Evolutionary conservation across 2,113 vertebrate species (phyloP).

Genomic region (Oreotrochilus melanogaster): DNA sequence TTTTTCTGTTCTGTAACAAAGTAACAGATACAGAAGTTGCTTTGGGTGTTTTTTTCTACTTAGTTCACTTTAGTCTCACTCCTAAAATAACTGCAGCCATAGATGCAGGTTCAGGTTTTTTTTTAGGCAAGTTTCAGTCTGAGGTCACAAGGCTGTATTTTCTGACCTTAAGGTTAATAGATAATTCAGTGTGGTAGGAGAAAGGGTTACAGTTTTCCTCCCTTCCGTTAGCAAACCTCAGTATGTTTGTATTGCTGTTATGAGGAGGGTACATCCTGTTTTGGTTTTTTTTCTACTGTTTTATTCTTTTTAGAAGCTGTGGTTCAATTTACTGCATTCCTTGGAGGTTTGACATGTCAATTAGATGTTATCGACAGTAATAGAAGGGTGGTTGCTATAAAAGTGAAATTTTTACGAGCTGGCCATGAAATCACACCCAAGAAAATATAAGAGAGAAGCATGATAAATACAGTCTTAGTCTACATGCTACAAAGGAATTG

Average conservation of each 20-base stretch:
- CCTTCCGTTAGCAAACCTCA: slow-evolving; percentile 21
- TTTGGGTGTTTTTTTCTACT: not conserved
- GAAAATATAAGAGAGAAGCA: slow-evolving; percentile 40
- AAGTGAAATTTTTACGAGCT: slow-evolving; percentile 77
- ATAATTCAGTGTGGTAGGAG: not conserved
- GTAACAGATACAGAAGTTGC: not conserved
- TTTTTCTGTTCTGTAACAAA: not conserved
- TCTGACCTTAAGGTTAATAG: slow-evolving; percentile 38
- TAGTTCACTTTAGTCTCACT: not conserved
- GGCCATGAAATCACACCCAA: slow-evolving; percentile 73
- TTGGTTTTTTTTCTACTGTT: slow-evolving; percentile 65
- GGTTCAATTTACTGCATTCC: slow-evolving; percentile 76
- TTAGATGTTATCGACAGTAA: slow-evolving; percentile 81
- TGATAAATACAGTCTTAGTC: slow-evolving; percentile 62
- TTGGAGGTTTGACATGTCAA: slow-evolving; percentile 79
- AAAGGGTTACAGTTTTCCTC: slow-evolving; percentile 32
- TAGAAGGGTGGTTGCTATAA: slow-evolving; percentile 77
- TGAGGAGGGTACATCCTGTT: slow-evolving; percentile 43
- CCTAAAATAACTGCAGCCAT: not conserved
- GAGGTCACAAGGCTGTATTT: not conserved
- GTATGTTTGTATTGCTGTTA: slow-evolving; percentile 6
- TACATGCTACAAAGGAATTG: slow-evolving; percentile 40
- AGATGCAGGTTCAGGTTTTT: not conserved
- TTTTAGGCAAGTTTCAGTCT: not conserved
- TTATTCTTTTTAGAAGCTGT: slow-evolving; percentile 67